These are phyloP conservation scores for Stomatorhinus walkeri DNA, from an alignment of 2,797 vertebrate species.

Conservation along the genomic window DNA sequence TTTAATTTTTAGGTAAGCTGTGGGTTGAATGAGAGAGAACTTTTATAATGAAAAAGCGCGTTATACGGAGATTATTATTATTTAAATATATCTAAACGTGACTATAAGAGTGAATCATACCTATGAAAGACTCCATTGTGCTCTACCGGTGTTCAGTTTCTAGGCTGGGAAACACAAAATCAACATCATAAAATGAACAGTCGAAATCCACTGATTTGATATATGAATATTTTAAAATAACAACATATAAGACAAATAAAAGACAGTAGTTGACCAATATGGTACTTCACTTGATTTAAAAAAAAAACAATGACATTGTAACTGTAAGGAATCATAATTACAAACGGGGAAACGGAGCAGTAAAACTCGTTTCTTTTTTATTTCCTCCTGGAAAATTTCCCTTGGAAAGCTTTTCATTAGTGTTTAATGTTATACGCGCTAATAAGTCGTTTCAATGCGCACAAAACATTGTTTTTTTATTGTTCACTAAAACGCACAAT, in stretches of 20 bases:
- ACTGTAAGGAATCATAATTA: neutral
- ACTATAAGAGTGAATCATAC: slow-evolving; percentile 32
- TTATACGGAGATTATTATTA: neutral
- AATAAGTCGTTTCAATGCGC: neutral
- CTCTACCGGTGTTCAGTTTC: neutral
- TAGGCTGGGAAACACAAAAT: neutral
- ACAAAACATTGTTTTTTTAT: neutral
- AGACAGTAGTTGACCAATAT: neutral
- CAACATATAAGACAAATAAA: neutral
- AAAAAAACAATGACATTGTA: neutral
- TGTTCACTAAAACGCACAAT: neutral
- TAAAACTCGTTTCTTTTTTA: neutral
- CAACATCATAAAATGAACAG: neutral
- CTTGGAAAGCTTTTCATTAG: neutral
- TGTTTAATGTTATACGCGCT: neutral
- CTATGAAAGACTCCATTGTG: slow-evolving; percentile 46
- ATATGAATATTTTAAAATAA: neutral
- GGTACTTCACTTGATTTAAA: neutral
- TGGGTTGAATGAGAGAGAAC: neutral
- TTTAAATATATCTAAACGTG: neutral
- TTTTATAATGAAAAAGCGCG: neutral
- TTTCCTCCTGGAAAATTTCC: neutral
- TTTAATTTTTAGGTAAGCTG: neutral
- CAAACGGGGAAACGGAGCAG: neutral
- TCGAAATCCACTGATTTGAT: neutral